Evolutionary conservation across 2,113 vertebrate genomes (phyloP).

Genomic region (Poicephalus gulielmi): DNA sequence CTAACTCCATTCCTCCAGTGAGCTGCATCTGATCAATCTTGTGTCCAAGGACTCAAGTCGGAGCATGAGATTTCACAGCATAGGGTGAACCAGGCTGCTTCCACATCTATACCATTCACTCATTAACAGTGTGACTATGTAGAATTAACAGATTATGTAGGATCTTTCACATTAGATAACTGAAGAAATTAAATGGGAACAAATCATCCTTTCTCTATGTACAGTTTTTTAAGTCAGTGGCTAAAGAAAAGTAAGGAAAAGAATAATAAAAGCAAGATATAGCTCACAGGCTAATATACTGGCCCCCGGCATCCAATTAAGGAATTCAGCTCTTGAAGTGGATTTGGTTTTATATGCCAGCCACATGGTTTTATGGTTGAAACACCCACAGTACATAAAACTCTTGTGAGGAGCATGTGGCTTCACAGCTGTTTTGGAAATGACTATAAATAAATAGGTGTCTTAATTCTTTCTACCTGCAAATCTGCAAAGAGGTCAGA

Average conservation of each 20-base stretch:
- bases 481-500: neutral
- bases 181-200: neutral
- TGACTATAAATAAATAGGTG: neutral
- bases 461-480: slow-evolving; percentile 14
- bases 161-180: neutral
- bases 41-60: neutral
- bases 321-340: neutral
- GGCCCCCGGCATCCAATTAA: neutral
- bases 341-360: neutral
- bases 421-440: slow-evolving; percentile 15
- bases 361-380: slow-evolving; percentile 5
- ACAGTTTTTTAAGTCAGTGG: neutral
- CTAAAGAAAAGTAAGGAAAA: neutral
- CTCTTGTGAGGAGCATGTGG: neutral
- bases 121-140: neutral
- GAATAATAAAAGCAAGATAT: neutral
- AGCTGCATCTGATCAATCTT: neutral
- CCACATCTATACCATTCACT: neutral
- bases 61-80: neutral
- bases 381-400: neutral
- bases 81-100: neutral
- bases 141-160: neutral
- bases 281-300: neutral
- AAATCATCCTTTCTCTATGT: neutral
- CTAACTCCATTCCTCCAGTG: neutral